Evolutionary conservation across 2,797 vertebrate genomes (phyloP), one percentile per base, ranked within the genome.

Genomic region (Tapera naevia): DNA sequence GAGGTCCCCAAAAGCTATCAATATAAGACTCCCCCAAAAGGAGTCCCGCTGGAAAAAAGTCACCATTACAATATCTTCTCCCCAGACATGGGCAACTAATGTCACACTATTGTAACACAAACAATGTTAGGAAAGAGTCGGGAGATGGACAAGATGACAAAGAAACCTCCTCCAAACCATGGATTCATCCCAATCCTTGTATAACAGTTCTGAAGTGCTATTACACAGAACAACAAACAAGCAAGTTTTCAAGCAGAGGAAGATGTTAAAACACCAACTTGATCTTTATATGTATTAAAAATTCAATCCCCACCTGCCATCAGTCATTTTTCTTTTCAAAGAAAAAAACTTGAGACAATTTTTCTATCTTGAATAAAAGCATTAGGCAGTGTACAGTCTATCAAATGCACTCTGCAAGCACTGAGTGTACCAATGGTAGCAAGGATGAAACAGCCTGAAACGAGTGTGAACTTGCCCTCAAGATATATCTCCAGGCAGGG

Each of bases 241-340:
- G 75, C 79, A 83, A 73, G 80, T 93, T 89, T 76, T 88, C 91
- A 95, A 92, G 83, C 39, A 87, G 70, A 90, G 17, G 37, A 81
- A 72, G 51, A 88, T 54, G 41, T 60, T 88, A 89, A 76, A 94
- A 90, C 66, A 92, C 17, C 53, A 82, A 82, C 53, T 86, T 80
- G 64, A 90, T 93, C 88, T 91, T 92, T 62, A 15, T 22, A 32
- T 82, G 41, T 79, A 93, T 86, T 95, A 96, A 96, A 96, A 93
- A 93, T 90, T 86, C 73, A 94, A 33, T 79, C 73, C 56, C 51
- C 67, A 88, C 80, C 73, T 91, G 89, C 82, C 87, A 95, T 72
- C 85, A 93, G 76, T 79, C 66, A 94, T 72, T 94, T 86, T 93
- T 88, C 48, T 76, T 93, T 81, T 48, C 46, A 32, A 87, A 88